These are phyloP conservation scores for Tetramorium parvispinum DNA, from an alignment of 1,140 invertebrate species.

Conservation along the genomic window DNA sequence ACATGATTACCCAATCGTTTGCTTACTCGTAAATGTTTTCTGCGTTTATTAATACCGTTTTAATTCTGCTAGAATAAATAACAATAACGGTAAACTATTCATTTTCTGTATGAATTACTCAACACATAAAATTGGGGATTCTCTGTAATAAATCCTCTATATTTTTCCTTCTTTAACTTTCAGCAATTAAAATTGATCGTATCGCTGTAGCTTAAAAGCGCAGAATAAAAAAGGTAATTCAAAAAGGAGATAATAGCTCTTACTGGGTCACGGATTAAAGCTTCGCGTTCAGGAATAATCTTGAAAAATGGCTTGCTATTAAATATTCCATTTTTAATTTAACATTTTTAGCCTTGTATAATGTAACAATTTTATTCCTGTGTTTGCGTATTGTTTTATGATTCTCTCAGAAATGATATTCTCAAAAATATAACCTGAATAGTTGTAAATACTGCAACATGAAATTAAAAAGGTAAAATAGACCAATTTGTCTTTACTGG, in stretches of 20 bases:
- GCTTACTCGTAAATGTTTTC: neutral
- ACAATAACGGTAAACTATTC: neutral
- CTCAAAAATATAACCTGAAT: neutral
- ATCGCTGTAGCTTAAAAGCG: constrained; percentile 21
- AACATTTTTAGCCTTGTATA: neutral
- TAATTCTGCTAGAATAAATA: neutral
- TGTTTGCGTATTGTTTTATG: neutral
- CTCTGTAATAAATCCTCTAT: neutral
- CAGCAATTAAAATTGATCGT: constrained; percentile 41
- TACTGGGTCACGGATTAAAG: constrained; percentile 39
- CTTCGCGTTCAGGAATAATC: constrained; percentile 42
- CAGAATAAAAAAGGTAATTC: constrained; percentile 31
- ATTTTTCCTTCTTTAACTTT: neutral
- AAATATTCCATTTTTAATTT: constrained; percentile 36
- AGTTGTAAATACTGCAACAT: neutral
- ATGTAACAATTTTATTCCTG: neutral
- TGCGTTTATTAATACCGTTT: neutral
- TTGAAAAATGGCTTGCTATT: constrained; percentile 34
- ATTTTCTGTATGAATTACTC: neutral
- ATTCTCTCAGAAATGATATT: too few species aligned
- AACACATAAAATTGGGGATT: neutral
- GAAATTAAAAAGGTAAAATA: neutral
- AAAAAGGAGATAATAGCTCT: constrained; percentile 40
- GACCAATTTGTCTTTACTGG: neutral
- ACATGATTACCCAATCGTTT: neutral